These are phyloP conservation scores for Glandiceps talaboti DNA, from an alignment of 53 echinoderm and acorn worm genomes.

Conservation along the genomic window DNA sequence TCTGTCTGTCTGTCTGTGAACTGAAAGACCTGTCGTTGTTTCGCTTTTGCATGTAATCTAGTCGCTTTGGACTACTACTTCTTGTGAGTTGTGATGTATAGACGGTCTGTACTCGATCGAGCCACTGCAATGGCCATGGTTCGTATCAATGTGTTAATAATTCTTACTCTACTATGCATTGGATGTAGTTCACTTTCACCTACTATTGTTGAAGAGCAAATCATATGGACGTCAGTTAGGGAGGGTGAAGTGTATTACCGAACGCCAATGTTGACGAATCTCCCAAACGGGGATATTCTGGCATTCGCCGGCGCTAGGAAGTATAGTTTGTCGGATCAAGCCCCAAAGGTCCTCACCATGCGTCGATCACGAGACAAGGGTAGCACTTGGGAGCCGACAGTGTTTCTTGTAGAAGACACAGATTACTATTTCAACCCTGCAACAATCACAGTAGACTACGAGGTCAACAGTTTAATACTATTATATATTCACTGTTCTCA, in stretches of 20 bases:
- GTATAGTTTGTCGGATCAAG: slow-evolving; percentile 16
- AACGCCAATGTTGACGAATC: slow-evolving; percentile 29
- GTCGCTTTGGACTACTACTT: no score
- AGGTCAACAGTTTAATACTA: slow-evolving; percentile 17
- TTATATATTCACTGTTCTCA: slow-evolving; percentile 39
- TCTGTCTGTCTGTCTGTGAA: no score
- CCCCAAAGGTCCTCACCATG: slow-evolving; percentile 29
- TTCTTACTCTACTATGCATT: not conserved
- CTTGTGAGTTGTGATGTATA: no score
- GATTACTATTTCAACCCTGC: slow-evolving; percentile 34
- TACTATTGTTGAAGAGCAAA: not conserved
- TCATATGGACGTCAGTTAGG: not conserved
- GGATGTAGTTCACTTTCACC: not conserved
- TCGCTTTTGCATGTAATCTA: no score
- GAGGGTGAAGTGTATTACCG: slow-evolving; percentile 22
- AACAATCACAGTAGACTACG: slow-evolving; percentile 25
- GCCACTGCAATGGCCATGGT: no score
- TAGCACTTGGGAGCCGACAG: slow-evolving; percentile 17
- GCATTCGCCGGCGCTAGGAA: slow-evolving; percentile 42
- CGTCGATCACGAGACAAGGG: slow-evolving; percentile 33
- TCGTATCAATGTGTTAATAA: no score
- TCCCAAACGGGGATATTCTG: slow-evolving; percentile 37
- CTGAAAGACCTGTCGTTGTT: no score
- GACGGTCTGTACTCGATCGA: no score
- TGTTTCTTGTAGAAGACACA: slow-evolving; percentile 33